Conservation (phyloP, 1,140 invertebrate species). For the Heliconius hermathena region DNA sequence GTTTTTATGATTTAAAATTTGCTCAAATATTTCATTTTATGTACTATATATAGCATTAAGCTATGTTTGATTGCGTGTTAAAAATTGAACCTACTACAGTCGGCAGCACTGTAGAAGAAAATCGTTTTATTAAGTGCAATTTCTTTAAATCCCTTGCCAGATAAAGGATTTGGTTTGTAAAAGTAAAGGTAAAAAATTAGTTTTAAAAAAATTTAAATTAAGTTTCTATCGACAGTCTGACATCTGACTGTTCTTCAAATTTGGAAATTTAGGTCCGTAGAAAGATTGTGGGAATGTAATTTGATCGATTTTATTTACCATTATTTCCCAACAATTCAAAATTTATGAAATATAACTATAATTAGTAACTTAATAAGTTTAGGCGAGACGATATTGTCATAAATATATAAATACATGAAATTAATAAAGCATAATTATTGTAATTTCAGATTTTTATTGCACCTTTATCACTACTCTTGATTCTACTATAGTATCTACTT, state of each 20-base stretch:
- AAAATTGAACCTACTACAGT: slow-evolving; percentile 23
- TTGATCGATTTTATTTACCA: slow-evolving; percentile 80
- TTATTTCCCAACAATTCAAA: slow-evolving; percentile 82
- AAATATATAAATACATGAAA: slow-evolving; percentile 84
- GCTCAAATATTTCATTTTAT: slow-evolving; percentile 66
- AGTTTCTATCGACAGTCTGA: slow-evolving; percentile 68
- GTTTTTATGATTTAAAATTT: slow-evolving; percentile 64
- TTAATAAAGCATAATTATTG: slow-evolving; percentile 82
- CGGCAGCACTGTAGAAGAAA: neutral
- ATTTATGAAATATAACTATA: slow-evolving; percentile 82
- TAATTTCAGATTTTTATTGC: slow-evolving; percentile 72
- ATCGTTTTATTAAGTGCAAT: slow-evolving; percentile 46
- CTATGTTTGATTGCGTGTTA: slow-evolving; percentile 11
- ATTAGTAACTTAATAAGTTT: slow-evolving; percentile 82
- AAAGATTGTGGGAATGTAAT: slow-evolving; percentile 59
- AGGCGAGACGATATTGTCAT: slow-evolving; percentile 83
- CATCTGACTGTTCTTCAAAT: slow-evolving; percentile 63
- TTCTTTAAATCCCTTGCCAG: slow-evolving; percentile 65
- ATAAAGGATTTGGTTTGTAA: slow-evolving; percentile 65
- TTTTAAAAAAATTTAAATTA: slow-evolving; percentile 69
- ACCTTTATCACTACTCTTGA: slow-evolving; percentile 28
- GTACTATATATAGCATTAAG: slow-evolving; percentile 19
- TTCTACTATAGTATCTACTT: neutral
- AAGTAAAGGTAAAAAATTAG: slow-evolving; percentile 63
- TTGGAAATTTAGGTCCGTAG: slow-evolving; percentile 63